Conservation (phyloP, 2,888 invertebrate species). For the Aquatica leii region DNA sequence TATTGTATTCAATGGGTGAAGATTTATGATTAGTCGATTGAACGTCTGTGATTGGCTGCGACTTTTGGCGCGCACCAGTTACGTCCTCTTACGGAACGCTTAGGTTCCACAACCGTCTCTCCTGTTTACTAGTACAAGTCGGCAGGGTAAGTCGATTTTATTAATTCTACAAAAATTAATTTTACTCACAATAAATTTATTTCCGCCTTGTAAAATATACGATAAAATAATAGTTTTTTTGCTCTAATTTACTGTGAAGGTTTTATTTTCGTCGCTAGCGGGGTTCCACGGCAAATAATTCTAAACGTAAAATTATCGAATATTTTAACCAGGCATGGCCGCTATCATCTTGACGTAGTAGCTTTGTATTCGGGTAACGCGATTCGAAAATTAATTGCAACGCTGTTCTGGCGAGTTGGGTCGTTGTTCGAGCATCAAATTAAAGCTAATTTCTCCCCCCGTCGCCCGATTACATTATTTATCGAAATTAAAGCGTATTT, state of each 20-base stretch:
- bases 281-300: conserved; percentile 55
- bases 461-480: no score
- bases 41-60: conserved; percentile 49
- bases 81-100: conserved; percentile 58
- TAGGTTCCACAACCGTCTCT: conserved; percentile 41
- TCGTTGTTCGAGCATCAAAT: conserved; percentile 43
- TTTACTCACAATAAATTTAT: conserved; percentile 56
- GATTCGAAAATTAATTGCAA: conserved; percentile 57
- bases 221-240: conserved; percentile 58
- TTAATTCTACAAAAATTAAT: conserved; percentile 55
- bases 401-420: conserved; percentile 28
- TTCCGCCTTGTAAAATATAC: conserved; percentile 46
- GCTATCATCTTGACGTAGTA: conserved; percentile 49
- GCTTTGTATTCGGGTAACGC: conserved; percentile 41
- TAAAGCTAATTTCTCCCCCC: conserved; percentile 51
- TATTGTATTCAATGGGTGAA: background rate
- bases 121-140: conserved; percentile 35
- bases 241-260: conserved; percentile 52
- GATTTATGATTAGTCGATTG: background rate
- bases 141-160: conserved; percentile 55
- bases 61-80: conserved; percentile 56
- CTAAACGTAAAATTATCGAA: conserved; percentile 51
- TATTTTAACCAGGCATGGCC: conserved; percentile 55
- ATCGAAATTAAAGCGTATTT: no score
- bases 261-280: conserved; percentile 40